phyloP scores from a whole-genome alignment of 2,888 invertebrate genomes.

The Macrophya alboannulata region DNA sequence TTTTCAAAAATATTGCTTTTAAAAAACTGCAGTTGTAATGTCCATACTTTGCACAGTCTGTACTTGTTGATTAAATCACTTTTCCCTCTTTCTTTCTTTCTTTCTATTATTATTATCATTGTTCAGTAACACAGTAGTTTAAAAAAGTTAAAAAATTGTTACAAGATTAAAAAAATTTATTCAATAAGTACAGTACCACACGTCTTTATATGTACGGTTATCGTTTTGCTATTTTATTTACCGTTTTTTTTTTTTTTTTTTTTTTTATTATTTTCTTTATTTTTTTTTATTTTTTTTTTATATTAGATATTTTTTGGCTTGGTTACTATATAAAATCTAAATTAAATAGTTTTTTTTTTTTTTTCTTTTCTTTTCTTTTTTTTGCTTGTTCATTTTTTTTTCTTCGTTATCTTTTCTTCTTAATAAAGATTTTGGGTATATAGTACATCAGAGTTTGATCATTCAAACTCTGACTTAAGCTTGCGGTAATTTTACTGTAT shows the following conservation, averaged over 20 bases:
- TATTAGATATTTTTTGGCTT: constrained; percentile 72
- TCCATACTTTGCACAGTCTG: constrained; percentile 48
- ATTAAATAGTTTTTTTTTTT: constrained; percentile 69
- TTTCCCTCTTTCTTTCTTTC: not conserved
- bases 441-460: constrained; percentile 5
- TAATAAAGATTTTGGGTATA: constrained; percentile 51
- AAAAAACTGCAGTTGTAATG: constrained; percentile 53
- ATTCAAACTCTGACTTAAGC: constrained; percentile 31
- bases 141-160: constrained; percentile 57
- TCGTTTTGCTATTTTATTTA: constrained; percentile 43
- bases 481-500: constrained; percentile 7
- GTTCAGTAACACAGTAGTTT: constrained; percentile 43
- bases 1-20: constrained; percentile 56
- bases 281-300: constrained; percentile 34
- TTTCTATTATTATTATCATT: constrained; percentile 31
- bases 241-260: constrained; percentile 18
- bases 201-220: constrained; percentile 34
- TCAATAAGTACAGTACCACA: constrained; percentile 52
- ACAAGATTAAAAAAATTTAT: constrained; percentile 48
- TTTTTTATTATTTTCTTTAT: constrained; percentile 1
- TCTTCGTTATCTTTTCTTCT: constrained; percentile 26
- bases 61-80: constrained; percentile 53
- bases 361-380: constrained; percentile 48
- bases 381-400: constrained; percentile 30
- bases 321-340: constrained; percentile 76